Evolutionary conservation across 2,797 vertebrate genomes (phyloP).

Genomic region (Sciurus carolinensis): DNA sequence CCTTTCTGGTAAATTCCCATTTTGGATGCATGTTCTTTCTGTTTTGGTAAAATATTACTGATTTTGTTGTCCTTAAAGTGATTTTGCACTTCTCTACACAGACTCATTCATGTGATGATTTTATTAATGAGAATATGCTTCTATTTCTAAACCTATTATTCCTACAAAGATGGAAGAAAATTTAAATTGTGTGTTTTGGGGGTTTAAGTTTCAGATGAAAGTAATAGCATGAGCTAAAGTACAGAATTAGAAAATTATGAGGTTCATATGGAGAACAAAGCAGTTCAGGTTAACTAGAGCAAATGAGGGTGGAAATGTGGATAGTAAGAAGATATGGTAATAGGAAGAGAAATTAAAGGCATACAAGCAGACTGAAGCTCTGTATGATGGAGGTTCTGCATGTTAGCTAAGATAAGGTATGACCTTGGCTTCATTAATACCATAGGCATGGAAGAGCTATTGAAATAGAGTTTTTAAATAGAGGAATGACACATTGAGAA

Average conservation of each 20-base stretch:
- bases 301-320: not conserved
- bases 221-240: conserved; percentile 52
- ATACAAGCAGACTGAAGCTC: not conserved
- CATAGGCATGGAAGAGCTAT: not conserved
- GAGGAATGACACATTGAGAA: conserved; percentile 10
- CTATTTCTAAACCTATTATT: conserved; percentile 24
- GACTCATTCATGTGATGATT: conserved; percentile 58
- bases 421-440: not conserved
- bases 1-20: conserved; percentile 31
- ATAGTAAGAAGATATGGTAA: not conserved
- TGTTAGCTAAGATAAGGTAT: not conserved
- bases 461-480: conserved; percentile 52
- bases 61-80: conserved; percentile 46
- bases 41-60: conserved; percentile 51
- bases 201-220: conserved; percentile 27
- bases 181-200: not conserved
- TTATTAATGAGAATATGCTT: conserved; percentile 59
- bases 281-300: conserved; percentile 7
- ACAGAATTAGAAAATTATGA: conserved; percentile 34
- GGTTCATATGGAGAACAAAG: conserved; percentile 45
- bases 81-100: conserved; percentile 12
- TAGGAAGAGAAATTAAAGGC: not conserved
- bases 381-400: not conserved
- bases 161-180: not conserved
- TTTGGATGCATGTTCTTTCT: not conserved